Evolutionary conservation across 1,140 invertebrate genomes (phyloP).

Genomic region (Trichomalopsis sarcophagae): DNA sequence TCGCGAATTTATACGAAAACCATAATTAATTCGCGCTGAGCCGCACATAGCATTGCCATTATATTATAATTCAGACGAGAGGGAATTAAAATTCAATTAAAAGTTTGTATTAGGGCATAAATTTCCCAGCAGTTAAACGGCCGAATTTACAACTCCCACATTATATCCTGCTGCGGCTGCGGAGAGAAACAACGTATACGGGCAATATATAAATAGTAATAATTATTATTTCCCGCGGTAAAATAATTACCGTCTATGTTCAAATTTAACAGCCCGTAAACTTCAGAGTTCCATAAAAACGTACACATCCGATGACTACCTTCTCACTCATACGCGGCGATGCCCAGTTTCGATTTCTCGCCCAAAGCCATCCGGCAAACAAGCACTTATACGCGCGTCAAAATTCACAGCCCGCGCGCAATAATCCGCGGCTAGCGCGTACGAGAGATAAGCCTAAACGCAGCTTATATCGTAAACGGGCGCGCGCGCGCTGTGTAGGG

Average conservation of each 20-base stretch:
- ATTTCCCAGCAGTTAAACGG: background rate
- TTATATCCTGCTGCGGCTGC: too few species aligned
- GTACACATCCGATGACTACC: too few species aligned
- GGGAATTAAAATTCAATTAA: background rate
- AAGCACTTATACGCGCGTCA: background rate
- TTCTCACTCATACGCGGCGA: too few species aligned
- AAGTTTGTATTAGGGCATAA: background rate
- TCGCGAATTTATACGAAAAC: too few species aligned
- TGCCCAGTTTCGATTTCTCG: background rate
- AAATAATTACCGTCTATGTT: too few species aligned
- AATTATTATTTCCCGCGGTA: too few species aligned
- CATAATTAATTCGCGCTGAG: background rate
- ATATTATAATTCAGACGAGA: background rate
- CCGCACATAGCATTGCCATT: background rate
- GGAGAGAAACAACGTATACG: too few species aligned
- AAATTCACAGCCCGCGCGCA: background rate
- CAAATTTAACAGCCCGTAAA: too few species aligned
- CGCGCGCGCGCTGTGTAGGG: background rate
- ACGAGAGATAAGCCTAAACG: background rate
- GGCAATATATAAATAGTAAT: too few species aligned
- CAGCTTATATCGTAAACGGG: background rate
- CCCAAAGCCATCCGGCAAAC: background rate
- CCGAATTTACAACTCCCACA: background rate
- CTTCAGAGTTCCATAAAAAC: too few species aligned
- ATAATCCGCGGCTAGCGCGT: background rate